Conservation (phyloP, 2,797 vertebrate species). For the Caiman crocodilus region DNA sequence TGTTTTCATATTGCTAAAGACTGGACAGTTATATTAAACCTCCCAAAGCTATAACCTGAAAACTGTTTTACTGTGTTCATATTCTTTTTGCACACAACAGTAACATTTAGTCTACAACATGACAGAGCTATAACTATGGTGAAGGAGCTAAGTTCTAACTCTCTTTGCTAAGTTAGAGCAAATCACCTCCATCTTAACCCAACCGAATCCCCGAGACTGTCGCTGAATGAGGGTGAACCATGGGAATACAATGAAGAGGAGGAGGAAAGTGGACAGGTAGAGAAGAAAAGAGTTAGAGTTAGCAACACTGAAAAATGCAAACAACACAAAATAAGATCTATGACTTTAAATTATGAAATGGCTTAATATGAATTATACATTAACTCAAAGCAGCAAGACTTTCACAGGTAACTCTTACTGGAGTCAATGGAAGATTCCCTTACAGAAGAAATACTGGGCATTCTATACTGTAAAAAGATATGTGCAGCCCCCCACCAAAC, state of each 20-base stretch:
- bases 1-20: neutral
- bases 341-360: neutral
- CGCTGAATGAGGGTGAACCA: slow-evolving; percentile 39
- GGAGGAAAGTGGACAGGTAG: slow-evolving; percentile 17
- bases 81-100: neutral
- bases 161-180: too few species aligned
- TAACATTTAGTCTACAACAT: slow-evolving; percentile 8
- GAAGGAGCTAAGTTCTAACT: neutral
- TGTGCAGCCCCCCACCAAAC: neutral
- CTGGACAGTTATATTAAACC: neutral
- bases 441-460: neutral
- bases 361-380: slow-evolving; percentile 7
- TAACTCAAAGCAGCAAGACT: neutral
- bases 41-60: neutral
- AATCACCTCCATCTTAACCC: slow-evolving; percentile 73
- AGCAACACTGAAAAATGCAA: slow-evolving; percentile 35
- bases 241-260: neutral
- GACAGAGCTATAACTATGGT: neutral
- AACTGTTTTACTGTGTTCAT: neutral
- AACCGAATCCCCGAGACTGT: slow-evolving; percentile 62
- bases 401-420: neutral
- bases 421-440: neutral
- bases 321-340: neutral
- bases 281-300: slow-evolving; percentile 3
- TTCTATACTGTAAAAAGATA: neutral